Evolutionary conservation across 2,113 vertebrate species (phyloP).

Genomic region (Macrotus californicus): DNA sequence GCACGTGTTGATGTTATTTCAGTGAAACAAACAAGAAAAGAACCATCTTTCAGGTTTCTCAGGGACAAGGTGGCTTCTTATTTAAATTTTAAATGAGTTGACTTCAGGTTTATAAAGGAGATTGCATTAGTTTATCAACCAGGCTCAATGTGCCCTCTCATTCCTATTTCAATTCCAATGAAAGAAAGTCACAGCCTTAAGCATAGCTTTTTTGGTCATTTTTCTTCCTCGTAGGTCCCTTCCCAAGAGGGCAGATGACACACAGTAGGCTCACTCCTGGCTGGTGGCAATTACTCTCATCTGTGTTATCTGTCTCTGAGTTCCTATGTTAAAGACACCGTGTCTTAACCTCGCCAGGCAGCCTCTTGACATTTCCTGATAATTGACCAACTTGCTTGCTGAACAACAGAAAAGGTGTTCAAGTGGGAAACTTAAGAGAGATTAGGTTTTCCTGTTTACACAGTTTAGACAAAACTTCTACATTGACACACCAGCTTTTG

Average conservation of each 20-base stretch:
- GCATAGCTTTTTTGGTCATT: not conserved
- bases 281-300: not conserved
- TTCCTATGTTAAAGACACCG: constrained; percentile 11
- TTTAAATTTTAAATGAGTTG: not conserved
- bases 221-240: not conserved
- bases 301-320: constrained; percentile 23
- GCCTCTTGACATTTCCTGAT: constrained; percentile 57
- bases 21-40: not conserved
- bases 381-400: constrained; percentile 17
- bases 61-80: not conserved
- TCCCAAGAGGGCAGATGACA: not conserved
- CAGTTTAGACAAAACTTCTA: constrained; percentile 30
- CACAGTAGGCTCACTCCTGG: not conserved
- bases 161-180: not conserved
- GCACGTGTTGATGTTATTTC: not conserved
- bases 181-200: not conserved
- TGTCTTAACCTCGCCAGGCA: constrained; percentile 29
- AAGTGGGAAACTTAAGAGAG: constrained; percentile 71
- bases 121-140: not conserved
- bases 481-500: constrained; percentile 3
- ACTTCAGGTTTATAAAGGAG: not conserved
- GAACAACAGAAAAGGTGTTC: constrained; percentile 39
- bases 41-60: not conserved
- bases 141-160: not conserved
- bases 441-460: constrained; percentile 77